Percentiles rank a stretch among this genome's conserved stretches.
Evolutionary conservation across 1,140 invertebrate species (phyloP).

Genomic region (Penaeus chinensis): DNA sequence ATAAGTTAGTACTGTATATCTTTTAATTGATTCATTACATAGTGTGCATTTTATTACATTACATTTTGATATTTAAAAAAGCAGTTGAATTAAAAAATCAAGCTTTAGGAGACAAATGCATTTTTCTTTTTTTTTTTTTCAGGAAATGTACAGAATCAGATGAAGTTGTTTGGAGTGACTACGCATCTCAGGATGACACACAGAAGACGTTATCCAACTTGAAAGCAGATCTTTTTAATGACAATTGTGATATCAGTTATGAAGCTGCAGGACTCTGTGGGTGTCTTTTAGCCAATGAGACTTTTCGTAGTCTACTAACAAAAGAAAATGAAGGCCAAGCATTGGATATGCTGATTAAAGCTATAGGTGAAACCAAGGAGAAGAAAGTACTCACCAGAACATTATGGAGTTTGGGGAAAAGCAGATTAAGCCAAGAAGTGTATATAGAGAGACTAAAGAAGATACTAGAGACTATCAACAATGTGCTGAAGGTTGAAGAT

Average conservation of each 20-base stretch:
- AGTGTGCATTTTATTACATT: neutral
- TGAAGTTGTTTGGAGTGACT: conserved; percentile 33
- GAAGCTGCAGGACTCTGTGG: conserved; percentile 51
- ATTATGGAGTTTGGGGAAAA: conserved; percentile 56
- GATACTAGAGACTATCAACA: conserved; percentile 37
- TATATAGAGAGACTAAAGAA: conserved; percentile 33
- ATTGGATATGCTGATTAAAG: conserved; percentile 36
- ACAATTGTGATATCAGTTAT: conserved; percentile 28
- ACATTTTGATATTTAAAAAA: neutral
- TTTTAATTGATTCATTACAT: no score
- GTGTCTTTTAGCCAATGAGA: conserved; percentile 47
- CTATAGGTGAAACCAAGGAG: conserved; percentile 44
- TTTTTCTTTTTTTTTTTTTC: conserved; percentile 26
- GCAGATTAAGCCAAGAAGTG: conserved; percentile 36
- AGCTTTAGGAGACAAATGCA: neutral
- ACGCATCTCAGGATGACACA: conserved; percentile 20
- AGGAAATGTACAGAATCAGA: conserved; percentile 23
- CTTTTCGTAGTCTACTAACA: conserved; percentile 22
- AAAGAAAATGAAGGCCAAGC: conserved; percentile 10
- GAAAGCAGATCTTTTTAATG: conserved; percentile 44
- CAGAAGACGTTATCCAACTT: conserved; percentile 36
- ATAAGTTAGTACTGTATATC: no score
- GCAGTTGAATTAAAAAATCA: neutral
- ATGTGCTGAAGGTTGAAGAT: conserved; percentile 41
- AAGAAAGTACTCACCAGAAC: conserved; percentile 46